Evolutionary conservation across 2,113 vertebrate species (phyloP), one percentile per base, ranked within the genome.

Genomic region (Hyla sarda): DNA sequence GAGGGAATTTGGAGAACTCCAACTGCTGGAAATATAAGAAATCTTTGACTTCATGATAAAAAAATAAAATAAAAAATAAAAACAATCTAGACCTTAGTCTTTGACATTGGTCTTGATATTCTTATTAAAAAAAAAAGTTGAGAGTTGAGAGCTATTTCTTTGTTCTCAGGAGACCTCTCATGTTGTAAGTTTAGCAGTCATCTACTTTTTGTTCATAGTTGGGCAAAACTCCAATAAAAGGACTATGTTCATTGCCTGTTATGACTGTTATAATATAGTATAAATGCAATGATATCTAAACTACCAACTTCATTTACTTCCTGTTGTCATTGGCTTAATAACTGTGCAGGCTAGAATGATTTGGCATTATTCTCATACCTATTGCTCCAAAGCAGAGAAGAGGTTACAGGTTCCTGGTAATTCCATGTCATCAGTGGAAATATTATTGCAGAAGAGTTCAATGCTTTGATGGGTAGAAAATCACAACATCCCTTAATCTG

Each of bases 401-500:
- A 56, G 50, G 84, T 86, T 81, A 80, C 54, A 74, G 32, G 21
- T 86, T 62, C 34, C 56, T 62, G 50, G 65, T 25, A 60, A 86
- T 86, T 86, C 67, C 45, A 67, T 82, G 54, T 74, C 77, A 86
- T 81, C 13, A 62, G 47, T 60, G 52, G 85, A 74, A 81, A 73
- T 74, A 86, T 80, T 50, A 80, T 23, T 81, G 16, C 28, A 50
- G 65, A 73, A 71, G 48, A 32, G 50, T 16, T 62, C 50, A 73
- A 58, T 79, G 30, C 62, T 73, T 79, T 50, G 50, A 56, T 69
- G 76, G 78, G 78, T 82, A 82, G 50, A 62, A 74, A 86, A 82
- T 74, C 85, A 82, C 25, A n/a, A 34, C 69, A 82, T 82, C 85
- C 52, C 41, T 86, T 86, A 86, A 86, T 86, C 85, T 82, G 37